phyloP scores from a whole-genome alignment of 1,140 invertebrate genomes.

The Euwallacea fornicatus region DNA sequence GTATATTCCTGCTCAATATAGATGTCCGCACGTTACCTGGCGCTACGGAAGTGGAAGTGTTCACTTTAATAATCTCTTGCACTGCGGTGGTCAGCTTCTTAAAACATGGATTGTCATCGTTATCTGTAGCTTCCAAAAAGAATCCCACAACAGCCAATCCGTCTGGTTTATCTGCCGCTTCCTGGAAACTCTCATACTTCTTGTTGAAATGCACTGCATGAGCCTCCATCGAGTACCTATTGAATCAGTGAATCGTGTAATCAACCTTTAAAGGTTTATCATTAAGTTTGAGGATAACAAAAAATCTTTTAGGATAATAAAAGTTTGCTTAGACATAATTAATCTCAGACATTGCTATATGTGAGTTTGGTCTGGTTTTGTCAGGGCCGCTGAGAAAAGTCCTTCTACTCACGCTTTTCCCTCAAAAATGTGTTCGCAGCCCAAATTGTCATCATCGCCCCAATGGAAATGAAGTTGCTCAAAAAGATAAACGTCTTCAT shows the following conservation, averaged over 20 bases:
- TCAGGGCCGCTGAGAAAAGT: too few relatives aligned
- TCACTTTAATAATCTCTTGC: constrained; percentile 49
- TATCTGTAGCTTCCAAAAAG: constrained; percentile 59
- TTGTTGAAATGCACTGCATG: constrained; percentile 80
- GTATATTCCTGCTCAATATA: too few relatives aligned
- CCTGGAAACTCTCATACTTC: constrained; percentile 68
- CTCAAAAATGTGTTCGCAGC: constrained; percentile 82
- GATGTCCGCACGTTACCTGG: constrained; percentile 42
- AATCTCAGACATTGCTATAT: too few relatives aligned
- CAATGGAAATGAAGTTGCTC: constrained; percentile 84
- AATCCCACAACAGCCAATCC: constrained; percentile 77
- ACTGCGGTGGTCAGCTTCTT: constrained; percentile 51
- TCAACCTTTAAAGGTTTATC: too few relatives aligned
- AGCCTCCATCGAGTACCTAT: constrained; percentile 71
- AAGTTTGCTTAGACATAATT: too few relatives aligned
- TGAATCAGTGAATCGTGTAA: background rate
- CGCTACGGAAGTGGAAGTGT: constrained; percentile 44
- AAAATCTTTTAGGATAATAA: too few relatives aligned
- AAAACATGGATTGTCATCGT: constrained; percentile 53
- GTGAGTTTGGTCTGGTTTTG: too few relatives aligned
- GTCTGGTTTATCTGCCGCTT: constrained; percentile 70
- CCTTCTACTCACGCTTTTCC: constrained; percentile 56
- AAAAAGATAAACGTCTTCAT: constrained; percentile 67
- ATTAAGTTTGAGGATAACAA: too few relatives aligned
- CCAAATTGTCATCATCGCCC: constrained; percentile 70